phyloP scores from a whole-genome alignment of 2,888 invertebrate species.

The Flabesymbios commensalis region DNA sequence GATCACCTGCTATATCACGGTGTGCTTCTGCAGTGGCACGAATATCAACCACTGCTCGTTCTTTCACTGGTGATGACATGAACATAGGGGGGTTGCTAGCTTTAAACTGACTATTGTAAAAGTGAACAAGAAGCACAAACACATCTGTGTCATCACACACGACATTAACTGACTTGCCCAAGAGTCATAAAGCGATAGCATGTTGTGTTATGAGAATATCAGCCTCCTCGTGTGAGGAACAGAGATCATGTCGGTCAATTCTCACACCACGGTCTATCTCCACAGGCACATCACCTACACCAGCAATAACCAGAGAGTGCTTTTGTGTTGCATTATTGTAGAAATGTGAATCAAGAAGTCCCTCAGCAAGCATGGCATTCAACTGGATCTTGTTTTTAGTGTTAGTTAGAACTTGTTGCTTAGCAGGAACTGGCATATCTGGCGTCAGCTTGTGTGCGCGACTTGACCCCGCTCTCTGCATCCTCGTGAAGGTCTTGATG shows the following conservation, averaged over 20 bases:
- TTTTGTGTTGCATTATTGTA: conserved; percentile 8
- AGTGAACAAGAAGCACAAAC: conserved; percentile 13
- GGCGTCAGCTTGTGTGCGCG: conserved; percentile 3
- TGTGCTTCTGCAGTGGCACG: conserved; percentile 11
- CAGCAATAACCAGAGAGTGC: conserved; percentile 1
- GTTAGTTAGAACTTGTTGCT: conserved; percentile 3
- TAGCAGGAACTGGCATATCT: conserved; percentile 8
- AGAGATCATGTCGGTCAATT: conserved; percentile 6
- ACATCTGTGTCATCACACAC: conserved; percentile 15
- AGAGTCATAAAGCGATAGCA: conserved; percentile 2
- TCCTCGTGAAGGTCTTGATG: neutral
- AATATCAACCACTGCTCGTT: conserved; percentile 8
- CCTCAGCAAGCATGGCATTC: conserved; percentile 6
- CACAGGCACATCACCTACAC: neutral
- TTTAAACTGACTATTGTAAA: conserved; percentile 4
- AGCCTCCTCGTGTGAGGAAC: conserved; percentile 3
- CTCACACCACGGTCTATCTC: conserved; percentile 4
- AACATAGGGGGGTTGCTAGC: conserved; percentile 7
- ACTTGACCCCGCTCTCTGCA: conserved; percentile 11
- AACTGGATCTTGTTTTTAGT: conserved; percentile 13
- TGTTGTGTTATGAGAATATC: conserved; percentile 8
- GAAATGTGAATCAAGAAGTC: conserved; percentile 1
- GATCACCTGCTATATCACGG: conserved; percentile 6
- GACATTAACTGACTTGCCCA: neutral
- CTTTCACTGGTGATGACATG: conserved; percentile 13